Base-by-base conservation (phyloP, 2,113 vertebrate genomes). In the Bathybates hornii region DNA sequence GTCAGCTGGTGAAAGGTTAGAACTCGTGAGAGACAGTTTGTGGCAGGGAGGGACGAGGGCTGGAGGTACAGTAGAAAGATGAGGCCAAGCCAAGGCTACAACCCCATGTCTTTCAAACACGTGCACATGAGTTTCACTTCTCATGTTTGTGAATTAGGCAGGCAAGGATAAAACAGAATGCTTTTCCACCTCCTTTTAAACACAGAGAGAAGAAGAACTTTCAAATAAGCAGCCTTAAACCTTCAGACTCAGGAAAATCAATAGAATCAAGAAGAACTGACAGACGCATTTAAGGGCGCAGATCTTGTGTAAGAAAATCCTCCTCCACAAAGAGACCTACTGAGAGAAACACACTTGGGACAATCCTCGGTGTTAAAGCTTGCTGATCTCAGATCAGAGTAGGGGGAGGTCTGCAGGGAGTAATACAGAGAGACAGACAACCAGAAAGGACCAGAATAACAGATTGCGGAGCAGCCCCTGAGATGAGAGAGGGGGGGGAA, bases 251-350 rank as follows among this genome's bases (percentile, higher is more conserved):
- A 96, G 94, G 95, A 97, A 97, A 97, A 98, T 97, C 97, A 97
- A 96, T 97, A 90, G 96, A 96, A 96, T 96, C 95, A 94, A 93
- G 95, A 96, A 96, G 96, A 97, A 97, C 96, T 96, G 97, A 98
- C 97, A 96, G 97, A 96, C 85, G 93, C 94, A 94, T 97, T 97
- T 96, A 97, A 97, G 80, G 86, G 92, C 93, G 88, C 89, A 85
- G 89, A 93, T 94, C 93, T 93, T 73, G 92, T 96, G 95, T 95
- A 96, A 89, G 52, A 96, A 94, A 95, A 95, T 83, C 43, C 36
- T 95, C 96, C 96, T 96, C 96, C 95, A 34, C 92, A 95, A 96
- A 97, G 96, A 96, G 94, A 94, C 94, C 92, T 90, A 92, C 96
- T 95, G 96, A 96, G 95, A 95, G 85, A 88, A 82, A 91, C 54